phyloP scores from a whole-genome alignment of 2,888 invertebrate genomes.

The Scrobipalpa atriplicella region DNA sequence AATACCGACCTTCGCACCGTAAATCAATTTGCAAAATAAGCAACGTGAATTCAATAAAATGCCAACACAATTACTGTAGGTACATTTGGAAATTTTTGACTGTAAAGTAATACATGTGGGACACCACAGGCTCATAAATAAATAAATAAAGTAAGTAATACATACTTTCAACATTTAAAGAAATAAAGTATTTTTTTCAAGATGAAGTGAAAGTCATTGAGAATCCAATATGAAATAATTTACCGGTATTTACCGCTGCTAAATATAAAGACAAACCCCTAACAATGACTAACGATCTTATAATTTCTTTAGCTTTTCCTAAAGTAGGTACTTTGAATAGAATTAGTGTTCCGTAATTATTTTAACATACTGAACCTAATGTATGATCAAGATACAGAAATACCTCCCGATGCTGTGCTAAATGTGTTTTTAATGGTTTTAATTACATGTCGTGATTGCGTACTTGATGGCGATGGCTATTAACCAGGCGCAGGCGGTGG shows the following conservation, averaged over 20 bases:
- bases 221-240: background rate
- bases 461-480: slow-evolving; percentile 39
- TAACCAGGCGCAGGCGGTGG: slow-evolving; percentile 35
- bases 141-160: too few species aligned
- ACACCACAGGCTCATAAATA: too few species aligned
- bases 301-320: slow-evolving; percentile 20
- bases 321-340: slow-evolving; percentile 18
- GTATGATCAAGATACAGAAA: slow-evolving; percentile 21
- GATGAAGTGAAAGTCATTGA: too few species aligned
- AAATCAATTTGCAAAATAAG: background rate
- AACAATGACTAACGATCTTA: slow-evolving; percentile 20
- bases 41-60: too few species aligned
- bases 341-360: slow-evolving; percentile 22
- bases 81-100: too few species aligned
- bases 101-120: too few species aligned
- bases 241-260: background rate
- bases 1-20: background rate
- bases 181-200: too few species aligned
- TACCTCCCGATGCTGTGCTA: slow-evolving; percentile 49
- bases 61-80: background rate
- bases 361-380: slow-evolving; percentile 24
- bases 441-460: slow-evolving; percentile 67
- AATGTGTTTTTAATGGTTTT: slow-evolving; percentile 79
- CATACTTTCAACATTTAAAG: too few species aligned
- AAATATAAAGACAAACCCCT: slow-evolving; percentile 1